phyloP scores from a whole-genome alignment of 2,797 vertebrate species.

The Mormyrops boulengeri region DNA sequence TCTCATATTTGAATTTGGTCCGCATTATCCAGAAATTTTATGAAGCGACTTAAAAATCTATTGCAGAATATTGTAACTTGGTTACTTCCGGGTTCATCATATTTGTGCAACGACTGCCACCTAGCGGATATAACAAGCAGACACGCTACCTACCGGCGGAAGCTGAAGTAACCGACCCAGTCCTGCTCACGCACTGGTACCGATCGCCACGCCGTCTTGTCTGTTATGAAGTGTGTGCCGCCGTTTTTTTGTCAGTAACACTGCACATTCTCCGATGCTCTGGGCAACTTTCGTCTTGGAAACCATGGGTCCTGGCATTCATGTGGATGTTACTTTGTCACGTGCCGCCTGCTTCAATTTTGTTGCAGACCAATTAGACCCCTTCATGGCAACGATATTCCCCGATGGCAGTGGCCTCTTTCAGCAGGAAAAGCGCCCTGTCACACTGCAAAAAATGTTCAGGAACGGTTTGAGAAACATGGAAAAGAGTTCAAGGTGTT shows the following conservation, averaged over 20 bases:
- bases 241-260: neutral
- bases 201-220: neutral
- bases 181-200: neutral
- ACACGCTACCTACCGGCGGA: neutral
- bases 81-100: neutral
- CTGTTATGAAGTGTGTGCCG: neutral
- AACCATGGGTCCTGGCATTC: neutral
- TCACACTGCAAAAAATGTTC: neutral
- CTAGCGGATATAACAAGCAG: neutral
- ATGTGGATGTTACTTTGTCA: neutral
- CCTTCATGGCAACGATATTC: neutral
- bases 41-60: neutral
- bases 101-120: slow-evolving; percentile 11
- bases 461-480: neutral
- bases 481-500: neutral
- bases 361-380: neutral
- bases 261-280: neutral
- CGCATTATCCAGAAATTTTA: neutral
- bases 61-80: neutral
- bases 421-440: neutral
- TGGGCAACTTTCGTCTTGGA: neutral
- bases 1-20: neutral
- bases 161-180: neutral
- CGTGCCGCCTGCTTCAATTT: neutral
- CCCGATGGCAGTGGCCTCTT: neutral